Evolutionary conservation across 2,797 vertebrate genomes (phyloP).

Genomic region (Syngnathus acus): DNA sequence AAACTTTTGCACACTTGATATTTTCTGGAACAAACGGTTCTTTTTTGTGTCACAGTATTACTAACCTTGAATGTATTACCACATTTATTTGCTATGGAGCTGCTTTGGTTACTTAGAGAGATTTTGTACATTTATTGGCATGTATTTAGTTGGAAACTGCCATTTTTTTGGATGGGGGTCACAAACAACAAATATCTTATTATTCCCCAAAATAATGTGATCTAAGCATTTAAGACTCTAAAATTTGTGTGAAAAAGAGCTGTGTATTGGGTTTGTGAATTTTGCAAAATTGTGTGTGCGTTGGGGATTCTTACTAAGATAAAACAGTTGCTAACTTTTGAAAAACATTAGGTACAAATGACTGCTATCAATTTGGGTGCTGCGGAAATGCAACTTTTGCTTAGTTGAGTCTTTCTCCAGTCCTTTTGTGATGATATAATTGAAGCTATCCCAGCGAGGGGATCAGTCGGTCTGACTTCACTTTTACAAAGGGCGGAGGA

Average conservation of each 20-base stretch:
- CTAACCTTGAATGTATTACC: background rate
- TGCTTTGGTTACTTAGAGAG: background rate
- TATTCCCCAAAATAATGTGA: background rate
- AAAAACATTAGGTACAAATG: background rate
- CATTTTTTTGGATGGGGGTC: background rate
- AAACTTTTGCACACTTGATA: background rate
- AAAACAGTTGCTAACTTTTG: background rate
- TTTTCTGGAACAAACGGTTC: background rate
- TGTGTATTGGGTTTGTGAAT: too few relatives aligned
- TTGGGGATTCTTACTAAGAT: background rate
- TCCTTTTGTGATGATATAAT: conserved; percentile 9
- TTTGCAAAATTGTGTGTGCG: too few relatives aligned
- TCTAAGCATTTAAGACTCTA: too few relatives aligned
- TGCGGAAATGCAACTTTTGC: background rate
- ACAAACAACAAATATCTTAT: background rate
- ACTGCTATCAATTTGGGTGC: too few relatives aligned
- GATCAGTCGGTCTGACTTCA: conserved; percentile 24
- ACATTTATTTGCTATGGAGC: background rate
- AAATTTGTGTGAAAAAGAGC: too few relatives aligned
- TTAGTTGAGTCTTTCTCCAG: background rate
- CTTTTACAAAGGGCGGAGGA: conserved; percentile 38
- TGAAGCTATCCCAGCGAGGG: conserved; percentile 9
- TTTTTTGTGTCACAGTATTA: background rate
- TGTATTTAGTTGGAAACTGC: background rate
- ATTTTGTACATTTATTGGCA: background rate